These are phyloP conservation scores for Saxidomus purpurata DNA, from an alignment of 1,140 invertebrate species.

Conservation along the genomic window DNA sequence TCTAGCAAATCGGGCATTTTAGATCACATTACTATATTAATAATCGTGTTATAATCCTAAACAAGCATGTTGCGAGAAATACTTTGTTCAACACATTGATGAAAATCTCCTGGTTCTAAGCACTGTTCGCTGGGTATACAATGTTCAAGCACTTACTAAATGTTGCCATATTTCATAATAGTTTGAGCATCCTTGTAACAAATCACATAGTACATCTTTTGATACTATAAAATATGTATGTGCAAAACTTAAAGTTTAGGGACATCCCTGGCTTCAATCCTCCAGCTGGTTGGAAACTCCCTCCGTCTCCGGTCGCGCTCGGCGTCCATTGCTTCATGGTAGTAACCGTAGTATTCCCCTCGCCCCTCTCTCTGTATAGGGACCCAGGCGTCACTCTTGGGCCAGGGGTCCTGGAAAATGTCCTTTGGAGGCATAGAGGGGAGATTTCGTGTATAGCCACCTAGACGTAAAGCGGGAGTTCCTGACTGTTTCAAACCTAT, in stretches of 20 bases:
- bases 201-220: too few relatives aligned
- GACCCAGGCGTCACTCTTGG: conserved; percentile 77
- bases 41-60: too few relatives aligned
- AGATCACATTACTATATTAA: too few relatives aligned
- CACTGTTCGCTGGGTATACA: too few relatives aligned
- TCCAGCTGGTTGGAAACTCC: conserved; percentile 72
- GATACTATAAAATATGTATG: too few relatives aligned
- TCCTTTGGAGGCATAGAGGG: conserved; percentile 79
- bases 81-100: too few relatives aligned
- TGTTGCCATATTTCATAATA: too few relatives aligned
- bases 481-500: conserved; percentile 75
- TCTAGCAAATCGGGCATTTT: too few relatives aligned
- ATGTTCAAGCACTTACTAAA: too few relatives aligned
- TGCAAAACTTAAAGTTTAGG: conserved; percentile 66
- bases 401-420: conserved; percentile 79
- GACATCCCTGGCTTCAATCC: conserved; percentile 75
- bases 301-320: conserved; percentile 73
- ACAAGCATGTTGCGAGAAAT: too few relatives aligned
- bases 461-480: conserved; percentile 74
- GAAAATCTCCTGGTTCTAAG: too few relatives aligned
- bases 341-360: conserved; percentile 83
- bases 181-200: too few relatives aligned
- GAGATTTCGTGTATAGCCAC: conserved; percentile 81
- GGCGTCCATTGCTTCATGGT: conserved; percentile 79
- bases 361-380: conserved; percentile 74